Base-by-base conservation (phyloP, 2,113 vertebrate genomes). In the Antechinus flavipes region DNA sequence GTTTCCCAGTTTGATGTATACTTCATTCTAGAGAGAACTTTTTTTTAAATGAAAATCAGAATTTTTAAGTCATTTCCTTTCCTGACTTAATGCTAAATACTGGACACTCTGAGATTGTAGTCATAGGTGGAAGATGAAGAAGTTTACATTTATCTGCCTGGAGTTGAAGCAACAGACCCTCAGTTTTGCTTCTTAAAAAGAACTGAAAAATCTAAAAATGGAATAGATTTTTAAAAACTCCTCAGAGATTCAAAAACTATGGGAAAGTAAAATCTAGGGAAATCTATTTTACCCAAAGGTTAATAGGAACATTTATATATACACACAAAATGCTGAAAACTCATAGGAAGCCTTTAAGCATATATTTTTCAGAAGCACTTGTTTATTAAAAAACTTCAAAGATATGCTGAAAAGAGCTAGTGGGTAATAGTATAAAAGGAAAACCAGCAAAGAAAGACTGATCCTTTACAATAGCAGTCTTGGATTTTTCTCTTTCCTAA, bases 401-500 rank as follows among this genome's bases (percentile, higher is more conserved):
- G 2, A 7, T 90, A 91, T 46, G 25, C 50, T 84, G 42, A 19
- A 46, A 90, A 52, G 47, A 68, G 94, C 49, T 93, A 68, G 93
- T 1, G 0, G 58, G 5, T n/a, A 58, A 56, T 56, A 76, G 58
- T 35, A 95, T 27, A 93, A 92, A 61, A 89, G 4, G 89, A 93
- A 84, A 49, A 90, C 46, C 50, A 47, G 19, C 24, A 54, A 58
- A 92, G 95, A 54, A 91, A 94, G 16, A 53, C 8, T 90, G 47
- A 90, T 90, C 46, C 49, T 96, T 84, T 3, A 52, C 5, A 91
- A 53, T 92, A 92, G 91, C 95, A 93, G 56, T 76, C 52, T 90
- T 47, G 26, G 42, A 93, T 97, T 96, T 91, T 55, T 94, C 3
- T 50, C 95, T 30, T 89, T 94, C 27, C 10, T 95, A 94, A 35